phyloP scores from a whole-genome alignment of 2,888 invertebrate species.

The Cheilosia grossa region DNA sequence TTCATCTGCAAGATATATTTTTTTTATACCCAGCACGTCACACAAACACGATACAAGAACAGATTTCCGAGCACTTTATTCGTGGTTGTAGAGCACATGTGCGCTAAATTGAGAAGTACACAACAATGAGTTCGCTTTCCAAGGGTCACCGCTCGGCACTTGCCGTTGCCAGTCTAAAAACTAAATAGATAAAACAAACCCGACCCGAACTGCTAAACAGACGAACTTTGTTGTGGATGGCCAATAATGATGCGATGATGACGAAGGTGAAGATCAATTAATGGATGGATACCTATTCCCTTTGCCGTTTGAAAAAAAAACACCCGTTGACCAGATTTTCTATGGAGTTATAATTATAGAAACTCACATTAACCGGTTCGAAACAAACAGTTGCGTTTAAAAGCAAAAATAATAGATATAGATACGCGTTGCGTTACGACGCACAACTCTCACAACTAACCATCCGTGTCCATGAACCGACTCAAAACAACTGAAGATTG shows the following conservation, averaged over 20 bases:
- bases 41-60: not conserved
- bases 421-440: conserved; percentile 11
- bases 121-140: conserved; percentile 32
- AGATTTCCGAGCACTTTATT: conserved; percentile 22
- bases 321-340: not conserved
- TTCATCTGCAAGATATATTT: conserved; percentile 22
- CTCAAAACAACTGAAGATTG: conserved; percentile 70
- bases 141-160: conserved; percentile 23
- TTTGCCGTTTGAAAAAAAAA: conserved; percentile 2
- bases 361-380: conserved; percentile 13
- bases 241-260: conserved; percentile 13
- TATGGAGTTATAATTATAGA: not conserved
- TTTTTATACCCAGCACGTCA: conserved; percentile 20
- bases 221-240: not conserved
- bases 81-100: conserved; percentile 17
- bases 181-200: conserved; percentile 18
- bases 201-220: not conserved
- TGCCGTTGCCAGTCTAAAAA: conserved; percentile 13
- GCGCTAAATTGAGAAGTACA: conserved; percentile 25
- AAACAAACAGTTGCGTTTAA: conserved; percentile 9
- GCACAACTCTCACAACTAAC: conserved; percentile 6
- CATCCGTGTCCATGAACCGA: conserved; percentile 65
- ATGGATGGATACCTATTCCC: not conserved
- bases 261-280: conserved; percentile 19
- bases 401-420: conserved; percentile 8